Conservation (phyloP, 2,113 vertebrate genomes). For the Lampris megalopsis region DNA sequence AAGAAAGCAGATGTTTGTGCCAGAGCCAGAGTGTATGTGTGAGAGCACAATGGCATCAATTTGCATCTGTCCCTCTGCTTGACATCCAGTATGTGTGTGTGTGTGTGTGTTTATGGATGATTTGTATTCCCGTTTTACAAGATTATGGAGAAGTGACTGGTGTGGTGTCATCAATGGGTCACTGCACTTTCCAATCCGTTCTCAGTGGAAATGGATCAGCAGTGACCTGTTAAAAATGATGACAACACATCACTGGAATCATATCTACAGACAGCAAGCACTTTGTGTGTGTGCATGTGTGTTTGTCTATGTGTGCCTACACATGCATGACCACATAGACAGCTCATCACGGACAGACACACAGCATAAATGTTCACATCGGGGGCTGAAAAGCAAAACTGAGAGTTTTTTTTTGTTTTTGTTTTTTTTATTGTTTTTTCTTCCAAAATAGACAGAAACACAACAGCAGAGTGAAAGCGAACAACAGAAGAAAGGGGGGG, state of each 20-base stretch:
- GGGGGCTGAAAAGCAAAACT: conserved; percentile 9
- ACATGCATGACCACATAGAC: not conserved
- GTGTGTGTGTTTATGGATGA: not conserved
- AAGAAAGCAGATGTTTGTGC: conserved; percentile 4
- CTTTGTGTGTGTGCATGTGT: conserved; percentile 9
- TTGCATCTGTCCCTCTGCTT: no score
- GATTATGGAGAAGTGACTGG: conserved; percentile 7
- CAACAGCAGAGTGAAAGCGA: not conserved
- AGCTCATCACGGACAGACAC: conserved; percentile 17
- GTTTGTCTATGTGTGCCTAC: not conserved
- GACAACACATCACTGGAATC: conserved; percentile 3
- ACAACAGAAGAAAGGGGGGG: not conserved
- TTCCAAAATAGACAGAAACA: conserved; percentile 16
- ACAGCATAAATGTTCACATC: conserved; percentile 11
- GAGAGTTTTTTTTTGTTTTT: no score
- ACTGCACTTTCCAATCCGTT: not conserved
- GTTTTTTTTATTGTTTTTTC: conserved; percentile 24
- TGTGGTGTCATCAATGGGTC: conserved; percentile 6
- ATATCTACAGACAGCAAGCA: conserved; percentile 17
- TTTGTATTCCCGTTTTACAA: conserved; percentile 4
- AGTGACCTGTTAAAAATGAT: conserved; percentile 32
- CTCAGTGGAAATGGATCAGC: conserved; percentile 24
- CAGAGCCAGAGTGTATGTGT: not conserved
- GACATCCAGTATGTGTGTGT: not conserved
- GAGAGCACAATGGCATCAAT: not conserved